These are phyloP conservation scores for Zeugodacus cucurbitae DNA, from an alignment of 1,140 invertebrate species.

Conservation along the genomic window DNA sequence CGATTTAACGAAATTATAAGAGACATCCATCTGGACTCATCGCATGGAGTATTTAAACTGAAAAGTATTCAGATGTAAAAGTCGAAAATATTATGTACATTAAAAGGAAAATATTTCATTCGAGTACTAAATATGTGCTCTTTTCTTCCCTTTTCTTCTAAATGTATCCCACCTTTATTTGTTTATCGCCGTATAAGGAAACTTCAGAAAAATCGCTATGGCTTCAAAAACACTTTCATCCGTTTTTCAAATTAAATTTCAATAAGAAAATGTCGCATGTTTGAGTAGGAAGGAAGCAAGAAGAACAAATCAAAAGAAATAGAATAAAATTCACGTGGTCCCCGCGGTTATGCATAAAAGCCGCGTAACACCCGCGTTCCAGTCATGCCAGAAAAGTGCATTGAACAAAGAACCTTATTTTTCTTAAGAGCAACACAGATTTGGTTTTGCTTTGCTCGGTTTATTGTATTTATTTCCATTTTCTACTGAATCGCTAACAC, in stretches of 20 bases:
- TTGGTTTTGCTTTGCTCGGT: neutral
- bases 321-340: neutral
- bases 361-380: neutral
- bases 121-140: too few relatives aligned
- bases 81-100: too few relatives aligned
- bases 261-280: slow-evolving; percentile 8
- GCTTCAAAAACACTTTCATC: slow-evolving; percentile 67
- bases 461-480: neutral
- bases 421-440: neutral
- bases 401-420: neutral
- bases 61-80: too few relatives aligned
- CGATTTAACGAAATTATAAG: too few relatives aligned
- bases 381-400: neutral
- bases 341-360: neutral
- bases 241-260: slow-evolving; percentile 64
- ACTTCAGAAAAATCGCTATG: slow-evolving; percentile 2
- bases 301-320: neutral
- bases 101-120: too few relatives aligned
- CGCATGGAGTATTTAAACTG: too few relatives aligned
- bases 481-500: neutral
- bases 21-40: too few relatives aligned
- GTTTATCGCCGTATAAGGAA: too few relatives aligned
- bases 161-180: too few relatives aligned
- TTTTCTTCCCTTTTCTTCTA: too few relatives aligned
- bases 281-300: neutral